Conservation (phyloP, 2,888 invertebrate species). For the Melinaea marsaeus region DNA sequence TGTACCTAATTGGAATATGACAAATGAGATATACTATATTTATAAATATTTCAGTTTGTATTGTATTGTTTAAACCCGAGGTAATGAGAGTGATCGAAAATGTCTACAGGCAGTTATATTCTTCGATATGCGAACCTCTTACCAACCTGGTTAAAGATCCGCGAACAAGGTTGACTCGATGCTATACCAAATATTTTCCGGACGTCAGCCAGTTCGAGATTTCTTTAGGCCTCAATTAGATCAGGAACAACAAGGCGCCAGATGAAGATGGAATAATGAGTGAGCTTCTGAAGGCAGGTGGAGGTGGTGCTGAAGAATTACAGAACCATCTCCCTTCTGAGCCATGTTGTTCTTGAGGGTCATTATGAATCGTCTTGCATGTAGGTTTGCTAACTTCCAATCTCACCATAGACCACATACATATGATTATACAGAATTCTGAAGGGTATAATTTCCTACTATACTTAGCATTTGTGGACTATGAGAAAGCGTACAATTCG, state of each 20-base stretch:
- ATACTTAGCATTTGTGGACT: no score
- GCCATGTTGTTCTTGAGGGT: no score
- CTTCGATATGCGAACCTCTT: background rate
- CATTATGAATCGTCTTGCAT: no score
- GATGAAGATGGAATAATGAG: slow-evolving; percentile 23
- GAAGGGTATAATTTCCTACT: no score
- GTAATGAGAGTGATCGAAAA: slow-evolving; percentile 2
- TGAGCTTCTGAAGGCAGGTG: slow-evolving; percentile 9
- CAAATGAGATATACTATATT: no score
- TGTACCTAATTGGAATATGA: no score
- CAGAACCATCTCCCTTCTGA: no score
- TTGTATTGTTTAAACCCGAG: background rate
- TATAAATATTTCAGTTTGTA: no score
- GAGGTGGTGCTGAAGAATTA: background rate
- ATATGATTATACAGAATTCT: no score
- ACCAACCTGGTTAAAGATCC: background rate
- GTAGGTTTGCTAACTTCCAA: no score
- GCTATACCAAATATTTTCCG: slow-evolving; percentile 11
- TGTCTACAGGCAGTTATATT: slow-evolving; percentile 8
- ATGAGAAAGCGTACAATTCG: no score
- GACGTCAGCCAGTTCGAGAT: slow-evolving; percentile 27
- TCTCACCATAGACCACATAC: no score
- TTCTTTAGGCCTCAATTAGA: slow-evolving; percentile 24
- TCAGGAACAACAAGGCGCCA: slow-evolving; percentile 25
- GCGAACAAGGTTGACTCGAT: background rate